Conservation (phyloP, 2,888 invertebrate genomes). For the Machimus atricapillus region DNA sequence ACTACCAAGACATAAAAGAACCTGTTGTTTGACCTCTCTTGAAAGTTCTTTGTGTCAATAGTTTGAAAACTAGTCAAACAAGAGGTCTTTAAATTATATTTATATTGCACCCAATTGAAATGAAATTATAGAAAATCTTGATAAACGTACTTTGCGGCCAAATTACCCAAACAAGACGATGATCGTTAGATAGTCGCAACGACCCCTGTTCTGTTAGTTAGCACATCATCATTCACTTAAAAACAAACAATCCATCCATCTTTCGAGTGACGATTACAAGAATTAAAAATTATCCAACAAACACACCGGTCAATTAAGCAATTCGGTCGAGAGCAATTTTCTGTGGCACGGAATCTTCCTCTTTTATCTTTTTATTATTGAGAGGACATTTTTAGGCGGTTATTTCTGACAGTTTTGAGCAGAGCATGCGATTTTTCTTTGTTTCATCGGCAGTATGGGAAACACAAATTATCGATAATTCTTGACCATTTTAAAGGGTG, state of each 20-base stretch:
- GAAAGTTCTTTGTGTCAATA: not conserved
- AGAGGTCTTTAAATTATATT: not conserved
- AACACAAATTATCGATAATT: not conserved
- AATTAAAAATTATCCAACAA: not conserved
- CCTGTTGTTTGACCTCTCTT: not conserved
- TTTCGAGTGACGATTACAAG: not conserved
- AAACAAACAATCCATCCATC: not conserved
- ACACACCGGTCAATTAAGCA: not conserved
- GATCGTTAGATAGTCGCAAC: not conserved
- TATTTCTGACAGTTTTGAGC: not conserved
- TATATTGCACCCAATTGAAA: not conserved
- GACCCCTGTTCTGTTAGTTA: not conserved
- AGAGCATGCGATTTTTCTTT: not conserved
- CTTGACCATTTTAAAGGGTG: not conserved
- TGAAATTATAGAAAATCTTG: not conserved
- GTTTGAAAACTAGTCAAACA: not conserved
- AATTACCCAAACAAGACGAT: not conserved
- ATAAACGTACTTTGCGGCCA: not conserved
- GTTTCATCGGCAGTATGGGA: not conserved
- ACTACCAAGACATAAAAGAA: not conserved
- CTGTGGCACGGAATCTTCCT: not conserved
- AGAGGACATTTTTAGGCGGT: not conserved
- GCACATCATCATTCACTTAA: not conserved
- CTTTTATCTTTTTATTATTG: not conserved
- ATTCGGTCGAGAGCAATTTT: not conserved